Base-by-base conservation (phyloP, 2,113 vertebrate species). In the Chionomys nivalis region DNA sequence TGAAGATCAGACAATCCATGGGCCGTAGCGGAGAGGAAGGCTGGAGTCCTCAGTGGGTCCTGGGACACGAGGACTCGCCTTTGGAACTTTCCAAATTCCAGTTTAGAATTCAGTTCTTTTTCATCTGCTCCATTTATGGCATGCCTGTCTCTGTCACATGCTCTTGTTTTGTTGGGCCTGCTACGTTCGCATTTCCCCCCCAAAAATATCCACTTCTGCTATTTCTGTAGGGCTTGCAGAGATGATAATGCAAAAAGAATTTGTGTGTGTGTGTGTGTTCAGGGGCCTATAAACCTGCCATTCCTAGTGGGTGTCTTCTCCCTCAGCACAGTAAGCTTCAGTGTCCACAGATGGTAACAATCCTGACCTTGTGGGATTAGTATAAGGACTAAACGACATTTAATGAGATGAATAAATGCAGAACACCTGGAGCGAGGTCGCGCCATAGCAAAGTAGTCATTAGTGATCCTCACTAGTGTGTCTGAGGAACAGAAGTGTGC, bases 401-500 rank as follows among this genome's bases (percentile, higher is more conserved):
- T 68, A 93, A 73, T 87, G 52, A 92, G n/a, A 68, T 77, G 87
- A 94, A 42, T 73, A 72, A 94, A 63, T 49, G 73, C 39, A 75
- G 82, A 91, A 81, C 3, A 28, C 42, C 88, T 94, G 82, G 55
- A 85, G 52, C 55, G n/a, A 81, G 72, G 55, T 12, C 39, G 73
- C 91, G 76, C 19, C 3, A 14, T 36, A 95, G 63, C 47, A 81
- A 85, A 72, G 42, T 91, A 61, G 42, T 81, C 58, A 26, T 88
- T 92, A 94, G 75, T 91, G 90, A 88, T 33, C 42, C 49, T 63
- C 9, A 86, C 39, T 81, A 33, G 33, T 21, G 36, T 16, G 85
- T 70, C 39, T 88, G 83, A 88, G 88, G 76, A 96, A 95, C 2
- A 75, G 93, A 94, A 52, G 36, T 58, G 44, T 75, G 36, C 42